Evolutionary conservation across 2,113 vertebrate species (phyloP).

Genomic region (Alligator mississippiensis): DNA sequence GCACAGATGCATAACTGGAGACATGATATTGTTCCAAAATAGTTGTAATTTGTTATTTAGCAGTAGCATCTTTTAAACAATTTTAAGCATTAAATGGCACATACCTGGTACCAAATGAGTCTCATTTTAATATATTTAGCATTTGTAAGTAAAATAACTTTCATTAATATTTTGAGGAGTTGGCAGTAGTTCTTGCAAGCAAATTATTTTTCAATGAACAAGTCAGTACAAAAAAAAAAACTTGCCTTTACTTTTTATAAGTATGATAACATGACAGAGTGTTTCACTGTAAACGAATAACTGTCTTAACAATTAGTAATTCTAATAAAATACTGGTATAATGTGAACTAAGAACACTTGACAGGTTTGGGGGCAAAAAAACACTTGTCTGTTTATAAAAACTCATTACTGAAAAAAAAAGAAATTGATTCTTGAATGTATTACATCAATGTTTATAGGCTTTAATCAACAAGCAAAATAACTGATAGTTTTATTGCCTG

Average conservation of each 20-base stretch:
- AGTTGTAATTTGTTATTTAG: background rate
- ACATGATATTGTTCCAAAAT: background rate
- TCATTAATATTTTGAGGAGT: constrained; percentile 19
- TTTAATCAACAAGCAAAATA: constrained; percentile 62
- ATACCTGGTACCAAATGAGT: background rate
- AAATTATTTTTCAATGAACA: constrained; percentile 53
- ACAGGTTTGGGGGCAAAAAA: constrained; percentile 23
- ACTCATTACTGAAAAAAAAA: constrained; percentile 48
- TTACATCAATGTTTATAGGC: constrained; percentile 20
- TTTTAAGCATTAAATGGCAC: background rate
- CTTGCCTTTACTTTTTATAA: constrained; percentile 36
- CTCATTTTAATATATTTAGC: constrained; percentile 10
- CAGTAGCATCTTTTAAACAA: background rate
- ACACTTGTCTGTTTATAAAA: constrained; percentile 31
- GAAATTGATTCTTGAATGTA: constrained; percentile 55
- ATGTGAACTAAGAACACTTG: constrained; percentile 25
- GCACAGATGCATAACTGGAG: accelerated
- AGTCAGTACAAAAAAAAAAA: constrained; percentile 39
- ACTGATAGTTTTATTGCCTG: constrained; percentile 42
- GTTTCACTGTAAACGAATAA: constrained; percentile 55
- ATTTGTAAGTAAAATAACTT: constrained; percentile 25
- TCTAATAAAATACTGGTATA: constrained; percentile 53
- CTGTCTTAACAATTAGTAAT: constrained; percentile 40
- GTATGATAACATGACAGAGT: constrained; percentile 35
- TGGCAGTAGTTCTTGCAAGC: background rate